Conservation (phyloP, 2,113 vertebrate genomes). For the Copsychus sechellarum region DNA sequence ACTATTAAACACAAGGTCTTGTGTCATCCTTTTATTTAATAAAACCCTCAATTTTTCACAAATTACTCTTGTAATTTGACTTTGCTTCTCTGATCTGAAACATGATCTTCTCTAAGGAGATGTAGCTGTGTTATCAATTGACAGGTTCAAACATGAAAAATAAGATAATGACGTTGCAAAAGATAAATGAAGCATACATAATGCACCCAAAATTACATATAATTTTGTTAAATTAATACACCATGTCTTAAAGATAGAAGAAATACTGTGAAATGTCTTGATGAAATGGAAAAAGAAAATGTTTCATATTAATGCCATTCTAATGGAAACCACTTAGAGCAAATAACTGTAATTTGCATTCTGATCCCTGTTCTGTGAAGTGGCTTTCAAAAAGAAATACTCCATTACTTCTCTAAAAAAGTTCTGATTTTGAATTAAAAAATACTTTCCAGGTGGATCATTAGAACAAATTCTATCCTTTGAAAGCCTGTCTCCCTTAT, state of each 20-base stretch:
- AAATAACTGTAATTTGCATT: conserved; percentile 73
- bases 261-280: conserved; percentile 60
- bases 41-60: conserved; percentile 57
- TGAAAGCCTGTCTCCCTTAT: conserved; percentile 33
- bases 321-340: conserved; percentile 70
- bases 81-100: conserved; percentile 34
- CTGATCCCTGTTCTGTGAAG: conserved; percentile 63
- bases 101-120: conserved; percentile 3
- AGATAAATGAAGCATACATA: conserved; percentile 46
- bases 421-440: conserved; percentile 68
- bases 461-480: conserved; percentile 25
- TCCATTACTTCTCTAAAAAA: conserved; percentile 56
- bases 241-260: conserved; percentile 40
- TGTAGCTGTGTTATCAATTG: conserved; percentile 13
- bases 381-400: conserved; percentile 66
- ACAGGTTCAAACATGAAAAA: conserved; percentile 45
- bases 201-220: conserved; percentile 54
- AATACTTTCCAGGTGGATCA: conserved; percentile 52
- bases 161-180: conserved; percentile 13
- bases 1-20: conserved; percentile 79
- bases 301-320: conserved; percentile 66
- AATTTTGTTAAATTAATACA: conserved; percentile 66
- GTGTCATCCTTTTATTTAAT: conserved; percentile 77
- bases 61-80: conserved; percentile 38
- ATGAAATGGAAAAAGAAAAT: conserved; percentile 61